These are phyloP conservation scores for Argyrosomus japonicus DNA, from an alignment of 2,113 vertebrate genomes.

Conservation along the genomic window DNA sequence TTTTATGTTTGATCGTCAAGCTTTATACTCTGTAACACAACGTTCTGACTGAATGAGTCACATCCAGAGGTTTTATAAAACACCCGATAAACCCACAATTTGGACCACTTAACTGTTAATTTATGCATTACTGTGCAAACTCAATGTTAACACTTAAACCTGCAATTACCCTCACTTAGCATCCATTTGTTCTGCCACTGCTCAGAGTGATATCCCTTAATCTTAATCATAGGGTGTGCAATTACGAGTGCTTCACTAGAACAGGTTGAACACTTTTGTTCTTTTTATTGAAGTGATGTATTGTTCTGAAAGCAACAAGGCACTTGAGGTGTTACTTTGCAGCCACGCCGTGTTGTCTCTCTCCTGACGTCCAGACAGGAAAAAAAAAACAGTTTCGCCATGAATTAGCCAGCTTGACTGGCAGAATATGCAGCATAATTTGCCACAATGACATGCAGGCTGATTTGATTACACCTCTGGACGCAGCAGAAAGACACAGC, in stretches of 20 bases:
- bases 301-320: background rate
- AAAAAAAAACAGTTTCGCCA: background rate
- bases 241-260: background rate
- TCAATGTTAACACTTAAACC: conserved; percentile 20
- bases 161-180: conserved; percentile 11
- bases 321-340: background rate
- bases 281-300: background rate
- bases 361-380: background rate
- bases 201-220: background rate
- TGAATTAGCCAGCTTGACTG: background rate
- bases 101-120: background rate
- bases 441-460: background rate
- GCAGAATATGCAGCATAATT: background rate
- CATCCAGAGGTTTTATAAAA: conserved; percentile 24
- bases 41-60: background rate
- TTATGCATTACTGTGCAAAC: background rate
- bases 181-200: conserved; percentile 23
- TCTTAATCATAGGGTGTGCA: background rate
- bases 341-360: background rate
- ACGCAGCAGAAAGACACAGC: background rate
- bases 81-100: background rate
- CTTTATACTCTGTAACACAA: conserved; percentile 3
- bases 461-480: background rate
- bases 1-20: background rate
- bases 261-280: background rate